Evolutionary conservation across 2,888 invertebrate species (phyloP), one percentile per base, ranked within the genome.

Genomic region (Cerastis rubricosa): DNA sequence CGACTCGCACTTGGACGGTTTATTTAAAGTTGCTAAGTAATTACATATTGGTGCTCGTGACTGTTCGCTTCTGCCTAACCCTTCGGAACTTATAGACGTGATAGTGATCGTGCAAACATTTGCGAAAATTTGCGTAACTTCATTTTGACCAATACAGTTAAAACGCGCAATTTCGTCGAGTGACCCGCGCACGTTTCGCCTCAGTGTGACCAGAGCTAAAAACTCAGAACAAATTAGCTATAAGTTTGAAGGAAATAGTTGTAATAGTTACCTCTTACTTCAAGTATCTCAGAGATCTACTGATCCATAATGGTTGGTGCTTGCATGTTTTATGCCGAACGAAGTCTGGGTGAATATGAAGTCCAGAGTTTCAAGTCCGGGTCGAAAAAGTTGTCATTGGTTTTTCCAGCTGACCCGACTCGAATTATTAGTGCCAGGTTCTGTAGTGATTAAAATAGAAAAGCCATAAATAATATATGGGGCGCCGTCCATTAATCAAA

Each of bases 181-280:
- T 19, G 29, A 35, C 29, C 9, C 29, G 59, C 19, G 9, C 29
- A 11, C 19, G 29, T 35, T 59, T 59, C 29, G 29, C 5, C 17
- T 61, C 5, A 35, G 35, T 35, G 19, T 61, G 9, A 19, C 35
- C 61, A 35, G 61, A 61, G 61, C 61, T 35, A 2, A 19, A 14
- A 25, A 54, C 66, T 74, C 63, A 35, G 73, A 83, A 79, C 79
- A 84, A 85, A 81, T 64, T 66, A 73, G 59, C 47, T 78, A 22
- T 65, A 74, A 67, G 72, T 67, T 49, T 72, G 40, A 71, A 57
- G 12, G 51, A 63, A 59, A 76, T 65, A 59, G 40, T 63, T 73
- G 17, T 78, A n/a, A 57, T n/a, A 77, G 25, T 63, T 57, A 68
- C 35, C 54, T 74, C 49, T 66, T 25, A 51, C 43, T 72, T 65